A percentile compares a stretch with the other conserved stretches of the same genome.
phyloP scores from a whole-genome alignment of 2,113 vertebrate species.

The Phrynosoma blainvillii region DNA sequence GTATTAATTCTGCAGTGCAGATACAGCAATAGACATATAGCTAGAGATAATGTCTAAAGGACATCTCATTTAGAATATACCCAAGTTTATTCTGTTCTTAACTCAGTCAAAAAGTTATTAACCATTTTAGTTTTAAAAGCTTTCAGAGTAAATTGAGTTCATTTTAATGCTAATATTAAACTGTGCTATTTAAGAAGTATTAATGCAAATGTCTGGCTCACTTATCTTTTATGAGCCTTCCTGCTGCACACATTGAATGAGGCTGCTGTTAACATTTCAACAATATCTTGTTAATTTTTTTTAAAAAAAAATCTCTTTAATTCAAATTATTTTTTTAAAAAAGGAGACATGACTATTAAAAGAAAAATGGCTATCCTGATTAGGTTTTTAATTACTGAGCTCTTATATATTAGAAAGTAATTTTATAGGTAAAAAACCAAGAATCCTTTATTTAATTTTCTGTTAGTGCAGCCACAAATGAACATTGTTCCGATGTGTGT shows the following conservation, averaged over 20 bases:
- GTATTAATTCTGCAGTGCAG: not conserved
- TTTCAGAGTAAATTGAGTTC: conserved; percentile 33
- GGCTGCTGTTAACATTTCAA: conserved; percentile 24
- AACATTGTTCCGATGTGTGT: not conserved
- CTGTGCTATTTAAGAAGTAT: conserved; percentile 21
- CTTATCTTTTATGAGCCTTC: conserved; percentile 32
- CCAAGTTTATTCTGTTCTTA: conserved; percentile 11
- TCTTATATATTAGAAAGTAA: conserved; percentile 1
- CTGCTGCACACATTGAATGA: not conserved
- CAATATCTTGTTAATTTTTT: conserved; percentile 19
- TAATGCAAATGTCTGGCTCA: conserved; percentile 2
- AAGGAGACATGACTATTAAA: not conserved
- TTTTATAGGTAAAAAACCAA: not conserved
- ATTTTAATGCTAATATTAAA: conserved; percentile 33
- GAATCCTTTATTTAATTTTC: not conserved
- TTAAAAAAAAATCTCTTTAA: not conserved
- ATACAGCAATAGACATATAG: not conserved
- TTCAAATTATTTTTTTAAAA: conserved; percentile 18
- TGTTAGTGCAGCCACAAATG: conserved; percentile 2
- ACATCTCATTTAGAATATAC: not conserved
- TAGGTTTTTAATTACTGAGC: conserved; percentile 15
- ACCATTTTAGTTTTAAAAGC: not conserved
- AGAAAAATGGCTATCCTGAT: not conserved
- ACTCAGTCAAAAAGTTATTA: conserved; percentile 4
- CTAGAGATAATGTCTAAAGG: not conserved